These are phyloP conservation scores for Glyptemys insculpta DNA, from an alignment of 2,797 vertebrate genomes.

Conservation along the genomic window DNA sequence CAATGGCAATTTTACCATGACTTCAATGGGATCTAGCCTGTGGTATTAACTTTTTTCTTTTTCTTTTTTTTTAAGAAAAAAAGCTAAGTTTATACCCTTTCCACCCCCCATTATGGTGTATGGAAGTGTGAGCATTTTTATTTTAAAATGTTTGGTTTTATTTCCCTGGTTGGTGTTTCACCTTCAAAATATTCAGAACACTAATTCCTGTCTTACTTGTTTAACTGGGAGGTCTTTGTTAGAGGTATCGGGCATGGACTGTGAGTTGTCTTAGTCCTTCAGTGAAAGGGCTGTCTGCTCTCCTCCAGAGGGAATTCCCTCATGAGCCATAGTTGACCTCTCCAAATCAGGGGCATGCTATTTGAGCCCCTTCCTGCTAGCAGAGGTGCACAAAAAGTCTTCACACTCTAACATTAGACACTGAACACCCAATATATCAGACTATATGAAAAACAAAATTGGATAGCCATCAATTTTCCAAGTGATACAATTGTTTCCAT, in stretches of 20 bases:
- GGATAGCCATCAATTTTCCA: background rate
- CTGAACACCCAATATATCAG: background rate
- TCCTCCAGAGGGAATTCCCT: background rate
- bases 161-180: background rate
- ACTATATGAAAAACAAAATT: background rate
- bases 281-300: background rate
- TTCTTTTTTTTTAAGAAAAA: too few species aligned
- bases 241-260: rapidly evolving
- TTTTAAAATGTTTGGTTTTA: background rate
- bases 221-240: background rate
- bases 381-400: background rate
- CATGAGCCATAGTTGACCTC: background rate
- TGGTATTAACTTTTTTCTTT: too few species aligned
- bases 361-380: rapidly evolving
- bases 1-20: background rate
- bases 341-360: background rate
- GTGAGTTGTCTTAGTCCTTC: background rate
- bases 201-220: rapidly evolving
- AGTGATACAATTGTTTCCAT: background rate
- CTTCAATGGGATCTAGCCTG: background rate
- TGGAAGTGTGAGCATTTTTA: rapidly evolving
- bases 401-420: background rate
- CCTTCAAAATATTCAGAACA: background rate
- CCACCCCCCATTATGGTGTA: background rate
- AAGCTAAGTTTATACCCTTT: background rate